A percentile compares a stretch with the other conserved stretches of the same genome.
phyloP scores from a whole-genome alignment of 2,113 vertebrate genomes.

The Campylomormyrus numenius region DNA sequence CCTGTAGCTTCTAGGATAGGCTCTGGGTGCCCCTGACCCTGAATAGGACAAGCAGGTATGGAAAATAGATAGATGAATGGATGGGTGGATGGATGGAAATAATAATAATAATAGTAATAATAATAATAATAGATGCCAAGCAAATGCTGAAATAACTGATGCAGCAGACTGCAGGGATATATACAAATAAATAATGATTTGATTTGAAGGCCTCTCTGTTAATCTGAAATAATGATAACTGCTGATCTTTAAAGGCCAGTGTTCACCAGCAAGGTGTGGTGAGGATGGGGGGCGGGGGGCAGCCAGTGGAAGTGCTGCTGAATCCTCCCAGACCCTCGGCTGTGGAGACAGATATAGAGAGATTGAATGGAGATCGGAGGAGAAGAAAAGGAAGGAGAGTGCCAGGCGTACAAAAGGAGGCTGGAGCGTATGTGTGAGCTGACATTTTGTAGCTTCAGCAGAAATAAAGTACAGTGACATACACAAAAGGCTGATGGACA shows the following conservation, averaged over 20 bases:
- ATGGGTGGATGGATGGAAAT: too few relatives aligned
- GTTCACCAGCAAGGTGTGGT: not conserved
- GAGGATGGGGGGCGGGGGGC: not conserved
- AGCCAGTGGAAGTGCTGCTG: not conserved
- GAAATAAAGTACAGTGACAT: not conserved
- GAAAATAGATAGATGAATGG: not conserved
- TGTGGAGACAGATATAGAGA: not conserved
- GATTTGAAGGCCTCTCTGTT: not conserved
- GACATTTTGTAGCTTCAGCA: constrained; percentile 10
- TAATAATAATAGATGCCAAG: not conserved
- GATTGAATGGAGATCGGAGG: not conserved
- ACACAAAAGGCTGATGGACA: not conserved
- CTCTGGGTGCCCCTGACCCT: not conserved
- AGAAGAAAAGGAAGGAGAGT: not conserved
- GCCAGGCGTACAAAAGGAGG: not conserved
- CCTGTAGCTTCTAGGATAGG: not conserved
- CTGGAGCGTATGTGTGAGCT: not conserved
- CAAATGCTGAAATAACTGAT: not conserved
- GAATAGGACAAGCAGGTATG: not conserved
- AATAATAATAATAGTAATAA: not conserved
- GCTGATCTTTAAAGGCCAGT: not conserved
- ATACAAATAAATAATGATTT: not conserved
- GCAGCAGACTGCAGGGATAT: not conserved
- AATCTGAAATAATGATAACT: not conserved
- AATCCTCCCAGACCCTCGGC: not conserved